Conservation (phyloP, 1,140 invertebrate species). For the Caenorhabditis latens region DNA sequence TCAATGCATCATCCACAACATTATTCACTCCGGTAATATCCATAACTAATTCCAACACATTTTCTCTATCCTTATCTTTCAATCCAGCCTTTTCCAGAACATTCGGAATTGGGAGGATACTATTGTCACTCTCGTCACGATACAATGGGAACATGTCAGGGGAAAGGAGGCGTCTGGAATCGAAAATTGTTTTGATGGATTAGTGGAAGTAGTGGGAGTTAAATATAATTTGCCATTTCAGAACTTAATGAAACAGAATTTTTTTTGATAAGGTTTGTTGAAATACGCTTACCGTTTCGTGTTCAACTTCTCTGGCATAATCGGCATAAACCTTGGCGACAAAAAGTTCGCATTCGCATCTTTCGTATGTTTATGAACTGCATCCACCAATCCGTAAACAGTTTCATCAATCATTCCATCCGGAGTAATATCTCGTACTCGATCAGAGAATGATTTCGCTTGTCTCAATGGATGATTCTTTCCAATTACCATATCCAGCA, state of each 20-base stretch:
- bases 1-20: constrained; percentile 51
- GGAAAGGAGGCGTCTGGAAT: constrained; percentile 58
- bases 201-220: too few species aligned
- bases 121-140: constrained; percentile 59
- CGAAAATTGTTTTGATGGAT: not conserved
- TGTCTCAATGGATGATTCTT: constrained; percentile 59
- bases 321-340: constrained; percentile 58
- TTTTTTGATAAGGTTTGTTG: not conserved
- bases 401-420: constrained; percentile 58
- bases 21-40: constrained; percentile 58
- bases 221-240: not conserved
- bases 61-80: constrained; percentile 51
- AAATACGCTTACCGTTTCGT: constrained; percentile 36
- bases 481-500: constrained; percentile 65
- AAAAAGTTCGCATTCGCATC: constrained; percentile 59
- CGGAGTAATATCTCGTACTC: constrained; percentile 51
- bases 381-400: constrained; percentile 58
- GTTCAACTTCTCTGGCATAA: constrained; percentile 59
- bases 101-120: constrained; percentile 65
- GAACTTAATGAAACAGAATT: not conserved
- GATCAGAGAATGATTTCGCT: constrained; percentile 56
- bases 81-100: constrained; percentile 63
- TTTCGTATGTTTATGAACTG: constrained; percentile 51
- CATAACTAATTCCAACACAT: constrained; percentile 65
- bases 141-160: constrained; percentile 65